A percentile compares a stretch with the other conserved stretches of the same genome.
phyloP scores from a whole-genome alignment of 1,140 invertebrate species.

The Drosophila bifasciata region DNA sequence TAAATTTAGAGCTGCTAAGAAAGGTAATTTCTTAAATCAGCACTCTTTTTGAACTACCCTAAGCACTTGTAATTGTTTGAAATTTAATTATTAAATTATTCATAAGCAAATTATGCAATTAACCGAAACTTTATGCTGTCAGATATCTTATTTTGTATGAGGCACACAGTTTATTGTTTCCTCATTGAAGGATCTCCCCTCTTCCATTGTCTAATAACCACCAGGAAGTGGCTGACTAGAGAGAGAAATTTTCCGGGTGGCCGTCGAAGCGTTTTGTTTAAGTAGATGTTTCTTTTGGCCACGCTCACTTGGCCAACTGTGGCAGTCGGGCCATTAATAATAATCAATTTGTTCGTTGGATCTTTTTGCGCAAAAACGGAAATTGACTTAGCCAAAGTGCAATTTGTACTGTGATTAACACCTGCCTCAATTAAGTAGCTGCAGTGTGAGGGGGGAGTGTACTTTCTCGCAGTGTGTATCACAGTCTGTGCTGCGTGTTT shows the following conservation, averaged over 20 bases:
- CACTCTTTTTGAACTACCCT: background rate
- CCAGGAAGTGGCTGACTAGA: conserved; percentile 45
- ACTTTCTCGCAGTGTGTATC: conserved; percentile 8
- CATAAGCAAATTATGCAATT: conserved; percentile 54
- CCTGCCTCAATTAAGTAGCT: conserved; percentile 52
- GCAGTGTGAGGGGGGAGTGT: background rate
- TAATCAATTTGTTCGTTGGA: conserved; percentile 52
- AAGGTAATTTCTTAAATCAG: background rate
- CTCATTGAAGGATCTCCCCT: conserved; percentile 18
- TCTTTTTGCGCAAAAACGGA: conserved; percentile 59
- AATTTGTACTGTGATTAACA: conserved; percentile 49
- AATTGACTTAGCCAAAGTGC: conserved; percentile 66
- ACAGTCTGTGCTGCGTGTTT: background rate
- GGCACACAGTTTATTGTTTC: conserved; percentile 21
- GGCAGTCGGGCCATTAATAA: conserved; percentile 39
- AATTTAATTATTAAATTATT: conserved; percentile 21
- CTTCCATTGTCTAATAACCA: conserved; percentile 8
- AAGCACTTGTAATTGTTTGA: conserved; percentile 6
- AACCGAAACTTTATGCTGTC: background rate
- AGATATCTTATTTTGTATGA: conserved; percentile 41
- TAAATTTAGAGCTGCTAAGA: background rate
- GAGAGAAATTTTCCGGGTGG: conserved; percentile 40
- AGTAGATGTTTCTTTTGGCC: conserved; percentile 23
- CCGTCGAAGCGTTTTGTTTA: conserved; percentile 23
- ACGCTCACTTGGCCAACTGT: conserved; percentile 66